A percentile compares a stretch with the other conserved stretches of the same genome.
Conservation (phyloP, 2,113 vertebrate genomes). For the Catharus minimus region DNA sequence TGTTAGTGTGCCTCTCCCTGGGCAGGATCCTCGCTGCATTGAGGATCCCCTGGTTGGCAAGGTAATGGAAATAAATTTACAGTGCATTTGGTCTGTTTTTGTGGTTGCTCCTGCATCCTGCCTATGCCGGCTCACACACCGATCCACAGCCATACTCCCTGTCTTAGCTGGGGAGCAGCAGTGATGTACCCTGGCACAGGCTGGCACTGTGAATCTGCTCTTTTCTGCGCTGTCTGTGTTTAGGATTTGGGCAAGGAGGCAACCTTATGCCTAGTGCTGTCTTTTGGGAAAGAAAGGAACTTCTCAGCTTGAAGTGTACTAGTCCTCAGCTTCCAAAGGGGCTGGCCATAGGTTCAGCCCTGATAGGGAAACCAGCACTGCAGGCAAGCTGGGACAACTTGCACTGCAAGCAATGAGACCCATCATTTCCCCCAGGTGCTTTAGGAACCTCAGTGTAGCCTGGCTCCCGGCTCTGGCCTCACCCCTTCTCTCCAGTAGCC, state of each 20-base stretch:
- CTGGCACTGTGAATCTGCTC: not conserved
- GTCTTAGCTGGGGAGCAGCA: not conserved
- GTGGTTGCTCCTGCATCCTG: not conserved
- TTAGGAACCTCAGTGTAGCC: not conserved
- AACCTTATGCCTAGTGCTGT: not conserved
- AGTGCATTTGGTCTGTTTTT: not conserved
- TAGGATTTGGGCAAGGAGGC: not conserved
- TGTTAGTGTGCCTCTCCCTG: not conserved
- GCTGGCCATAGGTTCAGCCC: not conserved
- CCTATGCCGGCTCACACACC: not conserved
- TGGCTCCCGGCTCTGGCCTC: rapidly evolving
- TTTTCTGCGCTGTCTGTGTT: not conserved
- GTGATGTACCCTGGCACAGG: not conserved
- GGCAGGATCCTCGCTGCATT: not conserved
- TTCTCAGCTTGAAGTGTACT: not conserved
- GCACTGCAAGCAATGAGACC: not conserved
- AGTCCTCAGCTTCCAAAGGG: not conserved
- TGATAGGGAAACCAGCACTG: not conserved
- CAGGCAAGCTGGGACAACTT: not conserved
- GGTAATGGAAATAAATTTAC: not conserved
- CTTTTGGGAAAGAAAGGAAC: not conserved
- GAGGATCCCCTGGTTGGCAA: not conserved
- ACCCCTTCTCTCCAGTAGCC: not conserved
- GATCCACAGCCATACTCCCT: not conserved
- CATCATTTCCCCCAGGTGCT: not conserved